These are phyloP conservation scores for Globia sparganii DNA, from an alignment of 2,888 invertebrate species.

Conservation along the genomic window DNA sequence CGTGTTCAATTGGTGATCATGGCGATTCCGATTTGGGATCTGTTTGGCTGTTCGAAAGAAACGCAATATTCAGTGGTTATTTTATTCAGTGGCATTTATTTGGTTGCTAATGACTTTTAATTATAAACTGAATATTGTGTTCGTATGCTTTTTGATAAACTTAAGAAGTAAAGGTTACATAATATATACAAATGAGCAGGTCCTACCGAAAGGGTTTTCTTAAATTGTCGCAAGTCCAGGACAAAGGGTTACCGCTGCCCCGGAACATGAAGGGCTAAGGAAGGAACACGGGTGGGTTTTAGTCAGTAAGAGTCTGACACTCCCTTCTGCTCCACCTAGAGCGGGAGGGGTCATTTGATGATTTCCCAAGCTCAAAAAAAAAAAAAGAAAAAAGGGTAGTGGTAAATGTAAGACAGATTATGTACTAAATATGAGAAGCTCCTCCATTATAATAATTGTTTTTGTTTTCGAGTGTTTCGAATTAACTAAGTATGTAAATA, in stretches of 20 bases:
- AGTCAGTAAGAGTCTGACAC: too few relatives aligned
- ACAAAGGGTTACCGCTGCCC: too few relatives aligned
- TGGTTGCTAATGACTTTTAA: background rate
- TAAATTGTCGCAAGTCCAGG: background rate
- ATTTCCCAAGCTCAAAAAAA: too few relatives aligned
- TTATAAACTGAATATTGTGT: background rate
- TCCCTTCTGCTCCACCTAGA: too few relatives aligned
- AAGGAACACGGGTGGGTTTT: too few relatives aligned
- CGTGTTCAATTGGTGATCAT: conserved; percentile 51
- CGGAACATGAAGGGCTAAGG: too few relatives aligned
- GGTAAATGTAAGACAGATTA: background rate
- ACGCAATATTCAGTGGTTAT: background rate
- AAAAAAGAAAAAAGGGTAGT: background rate
- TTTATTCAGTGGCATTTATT: background rate
- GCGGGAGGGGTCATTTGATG: too few relatives aligned
- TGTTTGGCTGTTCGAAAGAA: conserved; percentile 7
- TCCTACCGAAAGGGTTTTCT: background rate
- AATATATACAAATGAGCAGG: too few relatives aligned
- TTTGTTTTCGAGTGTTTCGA: background rate
- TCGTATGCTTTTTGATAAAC: background rate
- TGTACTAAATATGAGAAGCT: background rate
- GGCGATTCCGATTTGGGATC: conserved; percentile 35
- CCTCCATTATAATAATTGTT: background rate
- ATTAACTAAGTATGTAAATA: background rate
- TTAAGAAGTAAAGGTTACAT: background rate